phyloP scores from a whole-genome alignment of 1,140 invertebrate species.

The Drosophila athabasca region DNA sequence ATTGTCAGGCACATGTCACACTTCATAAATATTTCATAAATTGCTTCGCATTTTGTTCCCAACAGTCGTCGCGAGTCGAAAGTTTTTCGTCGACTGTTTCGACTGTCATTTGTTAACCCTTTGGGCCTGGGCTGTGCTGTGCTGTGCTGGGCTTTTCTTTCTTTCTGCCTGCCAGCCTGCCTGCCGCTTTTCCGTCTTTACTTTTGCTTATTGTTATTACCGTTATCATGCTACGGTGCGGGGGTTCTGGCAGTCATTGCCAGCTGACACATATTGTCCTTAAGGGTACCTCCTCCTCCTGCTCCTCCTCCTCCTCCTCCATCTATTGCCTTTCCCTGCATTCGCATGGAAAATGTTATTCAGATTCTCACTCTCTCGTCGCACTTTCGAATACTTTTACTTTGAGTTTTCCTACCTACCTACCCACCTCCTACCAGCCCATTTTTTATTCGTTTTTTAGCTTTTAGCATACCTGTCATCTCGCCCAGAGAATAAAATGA shows the following conservation, averaged over 20 bases:
- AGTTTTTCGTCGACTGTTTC: slow-evolving; percentile 31
- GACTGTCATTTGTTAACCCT: slow-evolving; percentile 75
- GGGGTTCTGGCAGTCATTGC: slow-evolving; percentile 57
- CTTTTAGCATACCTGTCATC: slow-evolving; percentile 79
- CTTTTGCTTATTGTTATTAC: slow-evolving; percentile 54
- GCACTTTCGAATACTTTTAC: slow-evolving; percentile 56
- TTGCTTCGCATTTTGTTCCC: slow-evolving; percentile 72
- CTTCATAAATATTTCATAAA: slow-evolving; percentile 79
- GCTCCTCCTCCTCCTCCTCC: no score
- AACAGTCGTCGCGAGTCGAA: slow-evolving; percentile 33
- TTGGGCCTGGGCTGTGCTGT: slow-evolving; percentile 34
- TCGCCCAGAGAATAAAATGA: slow-evolving; percentile 63
- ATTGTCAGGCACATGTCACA: slow-evolving; percentile 68
- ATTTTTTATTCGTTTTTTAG: slow-evolving; percentile 58
- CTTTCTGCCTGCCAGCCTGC: no score
- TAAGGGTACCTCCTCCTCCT: neutral
- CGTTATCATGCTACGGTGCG: slow-evolving; percentile 59
- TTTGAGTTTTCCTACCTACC: neutral
- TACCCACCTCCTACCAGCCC: no score
- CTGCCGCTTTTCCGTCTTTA: neutral
- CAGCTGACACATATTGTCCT: slow-evolving; percentile 71
- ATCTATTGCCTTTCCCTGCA: neutral
- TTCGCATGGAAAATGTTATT: slow-evolving; percentile 34
- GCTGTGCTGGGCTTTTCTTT: slow-evolving; percentile 11
- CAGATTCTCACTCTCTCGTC: slow-evolving; percentile 20